These are phyloP conservation scores for Alces alces DNA, from an alignment of 2,113 vertebrate genomes.

Conservation along the genomic window DNA sequence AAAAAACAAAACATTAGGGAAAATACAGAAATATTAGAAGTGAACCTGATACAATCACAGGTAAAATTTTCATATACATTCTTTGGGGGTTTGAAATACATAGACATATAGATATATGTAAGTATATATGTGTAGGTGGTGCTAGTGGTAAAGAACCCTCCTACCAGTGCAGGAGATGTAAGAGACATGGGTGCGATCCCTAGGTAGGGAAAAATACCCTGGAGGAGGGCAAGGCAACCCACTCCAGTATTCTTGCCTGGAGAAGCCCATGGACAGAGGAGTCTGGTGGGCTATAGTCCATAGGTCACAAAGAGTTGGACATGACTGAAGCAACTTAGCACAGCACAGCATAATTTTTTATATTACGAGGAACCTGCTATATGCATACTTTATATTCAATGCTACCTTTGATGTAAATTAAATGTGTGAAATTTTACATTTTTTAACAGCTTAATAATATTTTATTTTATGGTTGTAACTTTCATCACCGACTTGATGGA, in stretches of 20 bases:
- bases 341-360: neutral
- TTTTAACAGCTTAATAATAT: neutral
- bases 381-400: neutral
- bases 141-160: neutral
- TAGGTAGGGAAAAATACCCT: neutral
- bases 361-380: neutral
- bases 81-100: neutral
- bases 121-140: neutral
- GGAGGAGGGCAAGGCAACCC: neutral
- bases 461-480: neutral
- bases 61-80: neutral
- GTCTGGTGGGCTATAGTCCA: neutral
- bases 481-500: no score
- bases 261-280: neutral
- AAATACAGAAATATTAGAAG: neutral
- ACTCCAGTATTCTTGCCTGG: neutral
- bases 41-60: neutral
- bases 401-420: neutral
- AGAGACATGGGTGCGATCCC: neutral
- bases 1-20: neutral
- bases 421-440: neutral
- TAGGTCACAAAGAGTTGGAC: neutral
- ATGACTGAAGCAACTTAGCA: neutral
- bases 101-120: neutral
- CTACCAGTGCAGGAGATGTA: neutral